Evolutionary conservation across 2,113 vertebrate species (phyloP), one percentile per base, ranked within the genome.

Genomic region (Acrocephalus arundinaceus): DNA sequence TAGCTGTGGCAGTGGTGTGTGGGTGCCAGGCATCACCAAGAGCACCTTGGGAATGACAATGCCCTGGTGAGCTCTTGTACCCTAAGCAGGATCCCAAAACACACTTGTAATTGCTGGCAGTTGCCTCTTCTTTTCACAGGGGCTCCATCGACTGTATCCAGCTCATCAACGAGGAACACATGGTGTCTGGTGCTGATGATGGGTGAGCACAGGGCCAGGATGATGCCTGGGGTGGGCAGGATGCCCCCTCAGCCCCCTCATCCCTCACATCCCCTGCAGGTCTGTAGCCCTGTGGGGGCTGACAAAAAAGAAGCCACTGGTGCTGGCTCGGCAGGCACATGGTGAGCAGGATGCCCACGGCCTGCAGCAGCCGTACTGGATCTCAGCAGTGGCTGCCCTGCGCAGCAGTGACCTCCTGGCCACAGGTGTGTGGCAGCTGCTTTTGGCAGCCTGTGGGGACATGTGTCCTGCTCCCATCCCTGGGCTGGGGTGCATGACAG

Each of bases 141-240:
- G 98, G 99, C 55, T 99, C 99, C 33, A 99, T 99, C 0, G 99
- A 99, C 94, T 99, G 99, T 48, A 95, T 99, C 79, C 99, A 99
- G 96, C 98, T 99, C 35, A 99, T 99, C 96, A 99, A 99, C 0
- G 99, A 99, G 96, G 99, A 99, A 70, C 98, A 99, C 95, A 99
- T 99, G 98, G 97, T 99, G 75, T 99, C 99, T 0, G 99, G 99
- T 3, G 99, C 98, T 0, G 99, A 99, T 9, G 99, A 99, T 0
- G 99, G 99, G 99, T 99, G 89, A 98, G 98, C 16, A 35, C 2
- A 0, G 41, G 20, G 14, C 55, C 2, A 0, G 39, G 30, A 4
- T 1, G 5, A 14, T 65, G 54, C 20, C 19, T 1, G 2, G 28
- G 28, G 28, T 4, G 22, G 52, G 43, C 30, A 33, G 31, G 35